phyloP scores from a whole-genome alignment of 30 jellyfish, hydroid and myxozoan species.

The Cassiopea andromeda region DNA sequence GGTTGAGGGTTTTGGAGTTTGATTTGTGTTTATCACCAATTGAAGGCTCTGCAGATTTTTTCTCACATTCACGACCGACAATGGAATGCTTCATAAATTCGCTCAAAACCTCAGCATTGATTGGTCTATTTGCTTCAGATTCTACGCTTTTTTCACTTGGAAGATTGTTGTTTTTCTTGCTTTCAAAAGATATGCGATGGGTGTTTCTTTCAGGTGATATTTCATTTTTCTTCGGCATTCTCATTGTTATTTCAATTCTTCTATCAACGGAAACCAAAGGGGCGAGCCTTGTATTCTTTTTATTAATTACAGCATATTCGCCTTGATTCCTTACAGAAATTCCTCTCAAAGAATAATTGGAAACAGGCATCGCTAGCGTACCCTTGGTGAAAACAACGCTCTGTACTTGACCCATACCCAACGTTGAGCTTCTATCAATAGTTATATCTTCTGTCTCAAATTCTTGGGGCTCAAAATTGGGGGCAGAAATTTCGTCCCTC shows the following conservation, averaged over 20 bases:
- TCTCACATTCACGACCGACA: not conserved
- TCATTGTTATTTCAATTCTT: slow-evolving; percentile 26
- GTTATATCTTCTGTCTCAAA: not conserved
- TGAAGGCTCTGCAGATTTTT: not conserved
- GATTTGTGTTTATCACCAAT: not conserved
- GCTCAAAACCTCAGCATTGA: not conserved
- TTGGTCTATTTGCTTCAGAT: not conserved
- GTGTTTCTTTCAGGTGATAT: not conserved
- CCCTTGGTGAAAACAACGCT: slow-evolving; percentile 51
- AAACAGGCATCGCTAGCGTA: slow-evolving; percentile 72
- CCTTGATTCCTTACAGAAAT: slow-evolving; percentile 60
- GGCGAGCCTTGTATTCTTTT: slow-evolving; percentile 47
- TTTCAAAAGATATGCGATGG: not conserved
- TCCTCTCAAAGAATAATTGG: slow-evolving; percentile 34
- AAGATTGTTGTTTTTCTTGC: not conserved
- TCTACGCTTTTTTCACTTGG: not conserved
- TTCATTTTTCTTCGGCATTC: slow-evolving; percentile 24
- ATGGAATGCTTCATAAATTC: not conserved
- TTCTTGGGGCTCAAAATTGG: not conserved
- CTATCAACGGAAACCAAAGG: slow-evolving; percentile 62
- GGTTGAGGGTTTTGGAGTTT: not conserved
- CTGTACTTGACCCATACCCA: slow-evolving; percentile 57
- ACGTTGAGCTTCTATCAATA: not conserved
- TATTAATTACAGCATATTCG: slow-evolving; percentile 58
- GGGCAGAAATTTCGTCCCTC: not conserved